Evolutionary conservation across 2,113 vertebrate species (phyloP).

Genomic region (Cryptomyrus ogoouensis): DNA sequence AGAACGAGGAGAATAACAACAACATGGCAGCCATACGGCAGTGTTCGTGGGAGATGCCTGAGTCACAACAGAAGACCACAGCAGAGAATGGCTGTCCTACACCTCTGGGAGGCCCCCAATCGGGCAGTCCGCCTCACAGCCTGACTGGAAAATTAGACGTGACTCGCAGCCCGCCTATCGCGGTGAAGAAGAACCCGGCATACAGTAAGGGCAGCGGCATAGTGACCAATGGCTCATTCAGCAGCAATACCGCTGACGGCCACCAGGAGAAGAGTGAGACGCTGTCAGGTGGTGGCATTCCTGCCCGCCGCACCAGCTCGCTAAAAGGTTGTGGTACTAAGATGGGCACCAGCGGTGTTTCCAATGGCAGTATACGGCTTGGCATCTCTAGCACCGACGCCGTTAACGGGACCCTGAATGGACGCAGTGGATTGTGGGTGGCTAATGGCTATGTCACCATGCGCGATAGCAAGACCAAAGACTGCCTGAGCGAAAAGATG

Average conservation of each 20-base stretch:
- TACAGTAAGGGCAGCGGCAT: conserved; percentile 94
- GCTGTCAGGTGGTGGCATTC: conserved; percentile 56
- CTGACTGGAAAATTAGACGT: conserved; percentile 68
- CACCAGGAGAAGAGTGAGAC: conserved; percentile 71
- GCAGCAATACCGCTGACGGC: conserved; percentile 68
- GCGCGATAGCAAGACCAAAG: conserved; percentile 76
- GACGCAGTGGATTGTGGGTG: conserved; percentile 65
- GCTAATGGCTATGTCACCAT: conserved; percentile 78
- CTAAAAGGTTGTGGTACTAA: conserved; percentile 80
- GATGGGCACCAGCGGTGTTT: conserved; percentile 83
- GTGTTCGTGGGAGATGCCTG: conserved; percentile 81
- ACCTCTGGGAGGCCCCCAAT: conserved; percentile 57
- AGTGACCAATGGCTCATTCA: conserved; percentile 95
- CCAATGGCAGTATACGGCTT: conserved; percentile 70
- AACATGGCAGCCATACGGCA: conserved; percentile 59
- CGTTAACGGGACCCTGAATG: conserved; percentile 53
- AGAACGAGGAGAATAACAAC: conserved; percentile 87
- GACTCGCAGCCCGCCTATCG: conserved; percentile 78
- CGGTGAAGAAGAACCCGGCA: conserved; percentile 88
- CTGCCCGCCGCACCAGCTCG: conserved; percentile 65
- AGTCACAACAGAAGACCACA: conserved; percentile 67
- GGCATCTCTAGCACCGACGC: conserved; percentile 69
- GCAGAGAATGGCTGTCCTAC: conserved; percentile 67
- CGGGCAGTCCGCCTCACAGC: conserved; percentile 74
- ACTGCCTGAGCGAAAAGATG: conserved; percentile 52